Evolutionary conservation across 2,797 vertebrate genomes (phyloP), one percentile per base, ranked within the genome.

Genomic region (Mallotus villosus): DNA sequence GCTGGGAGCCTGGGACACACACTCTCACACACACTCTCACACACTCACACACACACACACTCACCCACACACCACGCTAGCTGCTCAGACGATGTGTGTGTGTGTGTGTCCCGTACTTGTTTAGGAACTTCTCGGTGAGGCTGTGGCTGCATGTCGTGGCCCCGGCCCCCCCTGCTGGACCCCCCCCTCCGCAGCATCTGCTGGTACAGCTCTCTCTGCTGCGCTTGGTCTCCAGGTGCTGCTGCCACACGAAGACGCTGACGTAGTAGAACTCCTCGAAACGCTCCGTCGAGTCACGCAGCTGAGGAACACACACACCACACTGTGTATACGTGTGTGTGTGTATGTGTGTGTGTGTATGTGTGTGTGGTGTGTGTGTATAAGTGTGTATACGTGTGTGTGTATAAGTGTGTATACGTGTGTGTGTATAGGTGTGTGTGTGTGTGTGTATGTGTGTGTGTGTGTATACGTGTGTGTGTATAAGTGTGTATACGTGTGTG

Each of bases 141-240:
- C 97, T 99, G 88, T 99, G 95, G 95, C 59, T 96, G 94, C 88
- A 94, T 95, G 71, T 94, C 94, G 8, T 68, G 79, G 65, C 74
- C 92, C 87, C 1, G 94, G 95, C 22, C 97, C 95, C 25, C 95
- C 94, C 83, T 97, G 96, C 87, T 96, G 95, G 66, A 99, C 98
- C 0, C 97, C 98, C 69, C 98, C 98, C 90, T 99, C 98, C 70
- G 89, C 68, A 99, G 82, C 98, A 99, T 99, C 84, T 99, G 97
- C 82, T 99, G 97, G 86, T 99, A 99, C 76, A 99, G 85, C 78
- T 98, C 96, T 63, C 94, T 89, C 68, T 99, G 97, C 64, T 99
- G 97, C 84, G 96, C 57, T 99, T 99, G 91, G 99, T 97, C 80
- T 99, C 97, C 34, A 99, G 90, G 85, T 99, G 97, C 84, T 99